Evolutionary conservation across 2,888 invertebrate genomes (phyloP).

Genomic region (Synanthedon tipuliformis): DNA sequence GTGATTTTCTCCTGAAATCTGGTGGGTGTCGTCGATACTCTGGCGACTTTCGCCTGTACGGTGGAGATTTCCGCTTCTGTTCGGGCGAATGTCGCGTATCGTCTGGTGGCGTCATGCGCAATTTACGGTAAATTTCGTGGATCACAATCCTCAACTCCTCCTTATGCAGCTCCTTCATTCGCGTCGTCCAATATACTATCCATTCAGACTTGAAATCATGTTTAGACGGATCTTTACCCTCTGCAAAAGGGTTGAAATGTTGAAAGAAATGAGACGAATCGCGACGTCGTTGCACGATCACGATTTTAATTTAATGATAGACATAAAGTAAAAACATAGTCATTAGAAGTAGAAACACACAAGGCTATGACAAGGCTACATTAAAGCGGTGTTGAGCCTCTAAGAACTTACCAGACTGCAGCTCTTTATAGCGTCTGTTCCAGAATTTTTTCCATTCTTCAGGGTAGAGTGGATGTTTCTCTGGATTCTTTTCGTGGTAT

Average conservation of each 20-base stretch:
- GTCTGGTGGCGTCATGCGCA: conserved; percentile 50
- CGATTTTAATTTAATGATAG: too few relatives aligned
- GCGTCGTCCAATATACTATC: conserved; percentile 86
- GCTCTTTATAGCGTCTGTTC: conserved; percentile 84
- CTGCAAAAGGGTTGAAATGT: conserved; percentile 18
- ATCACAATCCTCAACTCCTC: conserved; percentile 75
- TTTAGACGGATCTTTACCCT: conserved; percentile 80
- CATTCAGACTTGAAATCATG: conserved; percentile 91
- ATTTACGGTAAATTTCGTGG: conserved; percentile 75
- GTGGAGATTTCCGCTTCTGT: conserved; percentile 3
- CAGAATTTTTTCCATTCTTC: conserved; percentile 93
- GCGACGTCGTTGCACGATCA: too few relatives aligned
- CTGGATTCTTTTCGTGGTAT: conserved; percentile 85
- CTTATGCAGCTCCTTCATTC: conserved; percentile 82
- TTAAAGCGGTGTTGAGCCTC: not conserved
- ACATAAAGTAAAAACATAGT: too few relatives aligned
- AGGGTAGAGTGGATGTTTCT: conserved; percentile 88
- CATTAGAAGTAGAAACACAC: too few relatives aligned
- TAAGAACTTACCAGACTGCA: conserved; percentile 69
- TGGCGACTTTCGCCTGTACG: conserved; percentile 3
- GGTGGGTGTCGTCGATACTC: conserved; percentile 4
- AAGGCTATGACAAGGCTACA: too few relatives aligned
- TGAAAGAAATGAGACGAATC: too few relatives aligned
- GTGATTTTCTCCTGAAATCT: conserved; percentile 5
- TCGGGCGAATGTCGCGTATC: conserved; percentile 13